phyloP scores from a whole-genome alignment of 2,113 vertebrate genomes.

The Cololabis saira region DNA sequence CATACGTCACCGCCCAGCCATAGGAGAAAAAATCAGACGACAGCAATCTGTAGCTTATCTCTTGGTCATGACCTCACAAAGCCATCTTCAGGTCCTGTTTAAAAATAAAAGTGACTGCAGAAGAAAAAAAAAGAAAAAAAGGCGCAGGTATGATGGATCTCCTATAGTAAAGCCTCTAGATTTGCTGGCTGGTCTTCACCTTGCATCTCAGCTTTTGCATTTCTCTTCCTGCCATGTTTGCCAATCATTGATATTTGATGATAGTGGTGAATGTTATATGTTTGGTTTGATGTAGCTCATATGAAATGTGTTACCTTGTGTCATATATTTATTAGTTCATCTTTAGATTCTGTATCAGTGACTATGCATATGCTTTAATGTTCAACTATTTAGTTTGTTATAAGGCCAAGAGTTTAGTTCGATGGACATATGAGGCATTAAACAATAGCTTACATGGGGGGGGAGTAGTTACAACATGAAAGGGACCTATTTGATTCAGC shows the following conservation, averaged over 20 bases:
- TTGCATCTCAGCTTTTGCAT: slow-evolving; percentile 50
- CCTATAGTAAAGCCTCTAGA: slow-evolving; percentile 41
- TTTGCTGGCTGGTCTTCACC: slow-evolving; percentile 56
- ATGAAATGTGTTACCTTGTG: slow-evolving; percentile 60
- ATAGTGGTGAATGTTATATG: slow-evolving; percentile 64
- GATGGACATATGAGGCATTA: slow-evolving; percentile 17
- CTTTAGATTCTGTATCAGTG: slow-evolving; percentile 63
- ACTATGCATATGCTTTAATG: slow-evolving; percentile 80
- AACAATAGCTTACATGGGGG: slow-evolving; percentile 3
- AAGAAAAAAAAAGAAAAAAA: background rate
- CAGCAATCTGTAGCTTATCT: slow-evolving; percentile 59
- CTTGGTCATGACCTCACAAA: slow-evolving; percentile 13
- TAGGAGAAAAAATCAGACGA: slow-evolving; percentile 23
- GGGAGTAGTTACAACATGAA: background rate
- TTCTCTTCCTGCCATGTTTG: slow-evolving; percentile 53
- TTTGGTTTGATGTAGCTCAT: slow-evolving; percentile 56
- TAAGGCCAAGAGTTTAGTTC: slow-evolving; percentile 28
- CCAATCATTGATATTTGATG: slow-evolving; percentile 64
- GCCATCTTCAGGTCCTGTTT: slow-evolving; percentile 40
- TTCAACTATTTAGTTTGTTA: slow-evolving; percentile 48
- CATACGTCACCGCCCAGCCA: slow-evolving; percentile 24
- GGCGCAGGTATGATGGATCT: slow-evolving; percentile 24
- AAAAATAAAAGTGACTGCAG: slow-evolving; percentile 37
- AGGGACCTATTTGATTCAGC: slow-evolving; percentile 34
- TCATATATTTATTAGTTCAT: slow-evolving; percentile 63